Evolutionary conservation across 2,888 invertebrate species (phyloP), one percentile per base, ranked within the genome.

Genomic region (Dryadula phaetusa): DNA sequence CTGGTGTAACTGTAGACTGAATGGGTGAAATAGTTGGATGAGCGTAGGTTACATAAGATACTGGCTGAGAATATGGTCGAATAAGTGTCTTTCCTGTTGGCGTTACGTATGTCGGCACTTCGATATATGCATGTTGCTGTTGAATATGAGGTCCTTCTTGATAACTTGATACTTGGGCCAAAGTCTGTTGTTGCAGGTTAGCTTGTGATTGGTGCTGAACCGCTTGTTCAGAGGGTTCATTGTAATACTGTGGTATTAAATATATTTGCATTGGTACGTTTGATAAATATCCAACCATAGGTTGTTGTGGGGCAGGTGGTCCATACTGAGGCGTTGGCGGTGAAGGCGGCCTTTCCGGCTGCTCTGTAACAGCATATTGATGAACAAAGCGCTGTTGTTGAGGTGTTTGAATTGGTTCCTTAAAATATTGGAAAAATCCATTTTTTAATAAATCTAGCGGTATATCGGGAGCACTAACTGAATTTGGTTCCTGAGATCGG

Each of bases 211-310:
- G 60, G 7, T 60, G 54, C 53, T 74, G 77, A 1, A 71, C 73
- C 1, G 76, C 66, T 69, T 82, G 86, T 18, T 79, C 83, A 2
- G 80, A 47, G 10, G 76, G 82, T 3, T 88, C 85, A 42, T 81
- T 83, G 66, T 88, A 88, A 74, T 91, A 90, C 72, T 90, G 90
- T 1, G 92, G 92, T 70, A 92, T 87, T 79, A 92, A 79, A 80
- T 90, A 91, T 76, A 92, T 84, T 76, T 91, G 90, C 90, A 92
- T 90, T 18, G 92, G 92, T 22, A 91, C 81, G 69, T 90, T 92
- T 1, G 92, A 88, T 28, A 89, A 71, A 73, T 92, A 92, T n/a
- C 90, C 87, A 10, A 89, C 84, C 85, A 87, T 84, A 1, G 87
- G 82, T 70, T 88, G 89, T 64, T 89, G 89, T 8, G 81, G 74